phyloP scores from a whole-genome alignment of 1,140 invertebrate species.

The Idris sp. region DNA sequence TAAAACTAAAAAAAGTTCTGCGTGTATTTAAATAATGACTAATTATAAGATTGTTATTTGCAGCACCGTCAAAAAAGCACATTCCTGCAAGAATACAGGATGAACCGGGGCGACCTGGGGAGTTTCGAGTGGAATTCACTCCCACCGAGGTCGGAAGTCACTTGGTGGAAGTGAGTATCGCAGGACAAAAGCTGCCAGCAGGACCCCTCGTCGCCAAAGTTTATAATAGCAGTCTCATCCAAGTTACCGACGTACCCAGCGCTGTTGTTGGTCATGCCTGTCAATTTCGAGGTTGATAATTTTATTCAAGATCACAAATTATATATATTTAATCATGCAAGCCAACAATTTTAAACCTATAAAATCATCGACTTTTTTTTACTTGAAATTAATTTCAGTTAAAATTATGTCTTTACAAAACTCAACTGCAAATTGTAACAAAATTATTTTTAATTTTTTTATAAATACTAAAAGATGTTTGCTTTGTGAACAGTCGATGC shows the following conservation, averaged over 20 bases:
- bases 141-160: slow-evolving; percentile 95
- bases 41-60: no score
- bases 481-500: slow-evolving; percentile 90
- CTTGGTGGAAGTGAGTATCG: slow-evolving; percentile 90
- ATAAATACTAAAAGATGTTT: no score
- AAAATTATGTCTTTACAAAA: no score
- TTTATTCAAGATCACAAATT: no score
- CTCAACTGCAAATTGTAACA: not conserved
- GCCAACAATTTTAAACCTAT: no score
- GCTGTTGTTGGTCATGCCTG: slow-evolving; percentile 94
- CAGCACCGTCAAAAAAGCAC: slow-evolving; percentile 84
- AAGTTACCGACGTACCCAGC: slow-evolving; percentile 94
- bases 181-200: slow-evolving; percentile 90
- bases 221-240: slow-evolving; percentile 93
- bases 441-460: slow-evolving; percentile 3
- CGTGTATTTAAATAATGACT: no score
- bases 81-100: slow-evolving; percentile 85
- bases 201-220: slow-evolving; percentile 94
- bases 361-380: no score
- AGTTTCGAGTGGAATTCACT: slow-evolving; percentile 92
- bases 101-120: slow-evolving; percentile 85
- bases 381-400: no score
- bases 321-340: no score
- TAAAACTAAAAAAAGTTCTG: no score
- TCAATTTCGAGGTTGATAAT: slow-evolving; percentile 89